Percentiles rank a stretch among this genome's conserved stretches.
Evolutionary conservation across 2,113 vertebrate species (phyloP).

Genomic region (Circaetus gallicus): DNA sequence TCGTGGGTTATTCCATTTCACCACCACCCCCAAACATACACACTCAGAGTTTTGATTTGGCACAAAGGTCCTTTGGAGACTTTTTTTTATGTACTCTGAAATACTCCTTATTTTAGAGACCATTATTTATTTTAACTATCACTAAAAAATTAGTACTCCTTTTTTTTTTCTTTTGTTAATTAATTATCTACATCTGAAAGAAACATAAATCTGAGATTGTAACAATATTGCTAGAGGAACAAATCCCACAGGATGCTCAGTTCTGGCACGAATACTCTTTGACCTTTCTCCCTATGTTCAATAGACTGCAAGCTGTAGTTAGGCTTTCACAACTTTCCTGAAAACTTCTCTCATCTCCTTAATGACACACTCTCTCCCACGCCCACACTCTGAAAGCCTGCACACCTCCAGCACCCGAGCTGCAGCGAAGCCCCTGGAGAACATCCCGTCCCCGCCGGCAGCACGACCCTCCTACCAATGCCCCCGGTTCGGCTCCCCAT

Average conservation of each 20-base stretch:
- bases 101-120: not conserved
- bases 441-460: accelerated
- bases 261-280: not conserved
- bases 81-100: not conserved
- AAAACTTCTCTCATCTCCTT: not conserved
- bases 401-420: too few species aligned
- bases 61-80: not conserved
- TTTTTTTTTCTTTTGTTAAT: not conserved
- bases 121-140: not conserved
- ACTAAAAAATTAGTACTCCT: not conserved
- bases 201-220: not conserved
- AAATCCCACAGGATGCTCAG: not conserved
- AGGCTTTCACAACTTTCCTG: not conserved
- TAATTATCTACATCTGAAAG: not conserved
- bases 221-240: not conserved
- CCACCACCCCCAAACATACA: not conserved
- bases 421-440: not conserved
- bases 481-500: accelerated
- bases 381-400: not conserved
- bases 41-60: not conserved
- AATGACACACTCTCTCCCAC: not conserved
- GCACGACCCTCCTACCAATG: accelerated
- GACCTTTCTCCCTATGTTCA: not conserved
- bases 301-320: not conserved
- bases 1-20: not conserved